Evolutionary conservation across 1,140 invertebrate genomes (phyloP), one percentile per base, ranked within the genome.

Genomic region (Atta cephalotes): DNA sequence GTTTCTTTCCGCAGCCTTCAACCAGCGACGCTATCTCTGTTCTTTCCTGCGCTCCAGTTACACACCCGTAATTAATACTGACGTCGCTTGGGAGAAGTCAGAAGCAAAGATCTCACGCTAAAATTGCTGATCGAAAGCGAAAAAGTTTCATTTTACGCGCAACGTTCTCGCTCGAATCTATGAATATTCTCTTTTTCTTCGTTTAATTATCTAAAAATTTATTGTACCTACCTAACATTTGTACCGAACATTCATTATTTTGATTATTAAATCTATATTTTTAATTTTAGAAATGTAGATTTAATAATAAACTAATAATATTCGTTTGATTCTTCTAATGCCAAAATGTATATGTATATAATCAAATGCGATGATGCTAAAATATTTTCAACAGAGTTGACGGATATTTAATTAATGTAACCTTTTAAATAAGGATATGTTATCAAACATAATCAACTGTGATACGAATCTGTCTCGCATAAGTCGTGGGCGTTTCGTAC

Each of bases 1-100:
- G 91, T 89, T 94, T 92, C 92, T 93, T 91, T 81, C 66, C 53
- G n/a, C 79, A 78, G 80, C 82, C 76, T 62, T 85, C 53, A 45
- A 39, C 56, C 31, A 51, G 62, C 78, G 49, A 65, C 70, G 49
- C 51, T 49, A 53, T 62, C 82, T 60, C 76, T 51, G 49, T 63
- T 87, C 65, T 68, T 76, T 84, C 53, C 70, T 62, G 65, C 66
- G 14, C 87, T 87, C 65, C 80, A 71, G 77, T 85, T 88, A 88
- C 79, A 77, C 71, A n/a, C 21, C 14, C 60, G 72, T 81, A 90
- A 90, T 90, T 90, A 90, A 90, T 90, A 76, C 78, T 63, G 60
- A 31, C 62, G 77, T 87, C 79, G 60, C 74, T 72, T n/a, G 79
- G 86, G 68, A 87, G 87, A 89, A 72, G 31, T 72, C 80, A 28